These are phyloP conservation scores for Abramis brama DNA, from an alignment of 2,113 vertebrate genomes.

Conservation along the genomic window DNA sequence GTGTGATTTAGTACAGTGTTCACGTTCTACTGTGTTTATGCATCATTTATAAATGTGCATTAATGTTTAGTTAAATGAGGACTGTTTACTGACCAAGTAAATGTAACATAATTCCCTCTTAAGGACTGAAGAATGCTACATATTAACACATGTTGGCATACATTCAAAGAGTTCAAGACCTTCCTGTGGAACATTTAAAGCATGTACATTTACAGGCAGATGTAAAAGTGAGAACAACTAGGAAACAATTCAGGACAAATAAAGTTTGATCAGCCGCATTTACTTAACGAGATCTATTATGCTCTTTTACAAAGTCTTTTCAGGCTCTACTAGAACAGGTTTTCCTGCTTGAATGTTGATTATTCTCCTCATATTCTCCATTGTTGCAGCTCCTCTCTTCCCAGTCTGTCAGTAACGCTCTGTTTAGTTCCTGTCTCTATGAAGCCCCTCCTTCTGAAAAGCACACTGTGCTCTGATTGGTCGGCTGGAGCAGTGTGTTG, in stretches of 20 bases:
- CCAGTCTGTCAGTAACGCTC: too few species aligned
- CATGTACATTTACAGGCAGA: background rate
- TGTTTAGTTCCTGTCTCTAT: too few species aligned
- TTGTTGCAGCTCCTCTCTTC: too few species aligned
- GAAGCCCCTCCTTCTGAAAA: too few species aligned
- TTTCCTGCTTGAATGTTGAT: too few species aligned
- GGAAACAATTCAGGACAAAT: background rate
- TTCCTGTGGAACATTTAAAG: background rate
- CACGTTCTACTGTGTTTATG: background rate
- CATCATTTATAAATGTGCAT: background rate
- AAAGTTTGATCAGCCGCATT: background rate
- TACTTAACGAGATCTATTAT: background rate
- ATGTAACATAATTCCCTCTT: slow-evolving; percentile 13
- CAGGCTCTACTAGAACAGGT: too few species aligned
- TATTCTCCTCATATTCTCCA: too few species aligned
- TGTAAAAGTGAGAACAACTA: background rate
- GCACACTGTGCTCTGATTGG: too few species aligned
- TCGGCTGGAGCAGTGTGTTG: too few species aligned
- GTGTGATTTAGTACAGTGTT: background rate
- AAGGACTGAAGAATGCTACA: slow-evolving; percentile 4
- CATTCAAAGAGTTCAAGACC: background rate
- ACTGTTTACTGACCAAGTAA: background rate
- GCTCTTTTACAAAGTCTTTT: too few species aligned
- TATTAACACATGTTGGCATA: slow-evolving; percentile 11
- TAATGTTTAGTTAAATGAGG: background rate